These are phyloP conservation scores for Linepithema humile DNA, from an alignment of 1,140 invertebrate species.

Conservation along the genomic window DNA sequence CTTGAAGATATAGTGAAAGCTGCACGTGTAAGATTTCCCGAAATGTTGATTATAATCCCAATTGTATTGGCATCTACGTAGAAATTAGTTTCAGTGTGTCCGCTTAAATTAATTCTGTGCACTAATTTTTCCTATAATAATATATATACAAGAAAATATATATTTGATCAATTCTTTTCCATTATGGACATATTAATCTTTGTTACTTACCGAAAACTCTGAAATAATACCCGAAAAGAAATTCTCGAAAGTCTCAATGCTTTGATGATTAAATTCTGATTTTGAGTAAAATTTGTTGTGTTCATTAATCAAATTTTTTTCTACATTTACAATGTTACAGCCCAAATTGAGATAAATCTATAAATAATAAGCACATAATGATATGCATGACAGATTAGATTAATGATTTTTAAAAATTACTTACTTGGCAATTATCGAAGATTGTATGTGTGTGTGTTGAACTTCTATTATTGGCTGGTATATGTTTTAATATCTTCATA, in stretches of 20 bases:
- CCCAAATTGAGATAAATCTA: constrained; percentile 71
- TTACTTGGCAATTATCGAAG: constrained; percentile 44
- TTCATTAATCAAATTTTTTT: background rate
- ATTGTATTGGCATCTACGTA: constrained; percentile 41
- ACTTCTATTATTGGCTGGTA: background rate
- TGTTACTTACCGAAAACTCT: constrained; percentile 4
- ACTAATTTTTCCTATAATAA: constrained; percentile 20
- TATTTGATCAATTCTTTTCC: background rate
- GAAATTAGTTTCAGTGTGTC: constrained; percentile 69
- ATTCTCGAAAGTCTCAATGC: background rate
- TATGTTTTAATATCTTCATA: background rate
- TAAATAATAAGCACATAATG: constrained; percentile 33
- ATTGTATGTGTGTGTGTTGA: no score
- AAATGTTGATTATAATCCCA: constrained; percentile 67
- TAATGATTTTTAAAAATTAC: background rate
- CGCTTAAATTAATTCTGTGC: constrained; percentile 23
- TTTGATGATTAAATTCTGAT: background rate
- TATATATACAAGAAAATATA: background rate
- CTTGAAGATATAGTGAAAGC: constrained; percentile 72
- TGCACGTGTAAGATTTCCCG: constrained; percentile 73
- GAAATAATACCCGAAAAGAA: background rate
- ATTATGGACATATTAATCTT: background rate
- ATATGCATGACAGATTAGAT: background rate
- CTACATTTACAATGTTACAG: constrained; percentile 54
- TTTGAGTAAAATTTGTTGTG: background rate